Conservation (phyloP, 1,140 invertebrate genomes). For the Trichogramma pretiosum region DNA sequence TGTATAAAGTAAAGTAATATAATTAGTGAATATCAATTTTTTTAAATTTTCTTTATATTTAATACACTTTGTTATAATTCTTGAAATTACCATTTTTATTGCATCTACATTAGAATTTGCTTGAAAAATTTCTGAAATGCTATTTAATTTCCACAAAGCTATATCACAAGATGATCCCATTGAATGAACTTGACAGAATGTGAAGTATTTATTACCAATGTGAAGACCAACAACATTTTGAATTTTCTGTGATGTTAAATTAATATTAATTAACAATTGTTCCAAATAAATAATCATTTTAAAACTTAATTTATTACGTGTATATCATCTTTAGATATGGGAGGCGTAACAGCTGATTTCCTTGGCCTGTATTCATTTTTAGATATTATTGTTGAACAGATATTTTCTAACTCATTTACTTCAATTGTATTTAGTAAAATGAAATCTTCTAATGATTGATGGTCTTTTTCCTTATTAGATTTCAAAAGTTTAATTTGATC, state of each 20-base stretch:
- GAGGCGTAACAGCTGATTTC: neutral
- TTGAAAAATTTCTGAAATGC: neutral
- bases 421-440: neutral
- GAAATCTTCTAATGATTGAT: neutral
- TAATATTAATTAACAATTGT: neutral
- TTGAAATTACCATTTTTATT: too few species aligned
- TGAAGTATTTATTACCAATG: neutral
- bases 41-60: neutral
- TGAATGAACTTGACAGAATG: constrained; percentile 2
- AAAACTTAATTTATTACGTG: neutral
- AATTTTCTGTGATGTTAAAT: neutral
- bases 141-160: constrained; percentile 4
- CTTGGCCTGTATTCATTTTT: neutral
- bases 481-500: neutral
- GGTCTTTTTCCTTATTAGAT: neutral
- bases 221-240: constrained; percentile 4
- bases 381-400: neutral
- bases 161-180: constrained; percentile 4
- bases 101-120: neutral
- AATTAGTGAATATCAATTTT: neutral
- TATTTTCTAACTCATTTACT: neutral
- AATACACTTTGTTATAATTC: constrained; percentile 1
- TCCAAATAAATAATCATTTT: neutral
- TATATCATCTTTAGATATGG: too few species aligned
- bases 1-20: neutral